These are phyloP conservation scores for Porites cylindrica DNA, from an alignment of 92 coral and sea anemone species.

Conservation along the genomic window DNA sequence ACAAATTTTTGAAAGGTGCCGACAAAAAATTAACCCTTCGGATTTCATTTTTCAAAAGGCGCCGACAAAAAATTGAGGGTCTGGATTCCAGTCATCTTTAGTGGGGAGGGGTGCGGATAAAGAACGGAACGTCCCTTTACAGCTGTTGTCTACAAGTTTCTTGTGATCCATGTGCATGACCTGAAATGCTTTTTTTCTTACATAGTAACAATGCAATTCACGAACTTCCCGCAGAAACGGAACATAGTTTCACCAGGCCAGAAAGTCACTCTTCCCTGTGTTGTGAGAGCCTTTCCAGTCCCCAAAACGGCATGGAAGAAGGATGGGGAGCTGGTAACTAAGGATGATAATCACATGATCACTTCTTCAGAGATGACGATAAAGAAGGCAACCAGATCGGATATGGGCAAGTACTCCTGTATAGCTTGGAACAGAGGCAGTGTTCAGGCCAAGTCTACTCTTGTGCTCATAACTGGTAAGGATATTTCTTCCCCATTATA, in stretches of 20 bases:
- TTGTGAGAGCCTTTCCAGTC: conserved; percentile 67
- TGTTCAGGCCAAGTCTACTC: not conserved
- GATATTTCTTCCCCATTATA: not conserved
- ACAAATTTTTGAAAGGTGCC: too few relatives aligned
- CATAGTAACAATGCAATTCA: conserved; percentile 27
- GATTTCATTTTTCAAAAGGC: too few relatives aligned
- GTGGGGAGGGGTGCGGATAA: too few relatives aligned
- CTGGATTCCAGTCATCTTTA: too few relatives aligned
- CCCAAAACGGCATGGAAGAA: conserved; percentile 74
- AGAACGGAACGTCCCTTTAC: too few relatives aligned
- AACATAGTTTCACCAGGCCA: not conserved
- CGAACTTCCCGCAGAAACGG: not conserved
- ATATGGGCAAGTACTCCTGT: conserved; percentile 74
- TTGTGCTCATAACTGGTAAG: conserved; percentile 30
- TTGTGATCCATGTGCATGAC: not conserved
- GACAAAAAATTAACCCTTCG: too few relatives aligned
- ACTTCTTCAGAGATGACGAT: conserved; percentile 11
- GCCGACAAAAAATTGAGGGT: too few relatives aligned
- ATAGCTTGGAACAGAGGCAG: conserved; percentile 65
- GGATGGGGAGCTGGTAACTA: conserved; percentile 69
- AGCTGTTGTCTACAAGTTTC: too few relatives aligned
- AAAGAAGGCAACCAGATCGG: conserved; percentile 27
- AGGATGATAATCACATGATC: conserved; percentile 66
- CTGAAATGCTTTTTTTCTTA: not conserved
- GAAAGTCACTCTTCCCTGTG: conserved; percentile 57